Evolutionary conservation across 2,797 vertebrate species (phyloP), one percentile per base, ranked within the genome.

Genomic region (Passerculus sandwichensis): DNA sequence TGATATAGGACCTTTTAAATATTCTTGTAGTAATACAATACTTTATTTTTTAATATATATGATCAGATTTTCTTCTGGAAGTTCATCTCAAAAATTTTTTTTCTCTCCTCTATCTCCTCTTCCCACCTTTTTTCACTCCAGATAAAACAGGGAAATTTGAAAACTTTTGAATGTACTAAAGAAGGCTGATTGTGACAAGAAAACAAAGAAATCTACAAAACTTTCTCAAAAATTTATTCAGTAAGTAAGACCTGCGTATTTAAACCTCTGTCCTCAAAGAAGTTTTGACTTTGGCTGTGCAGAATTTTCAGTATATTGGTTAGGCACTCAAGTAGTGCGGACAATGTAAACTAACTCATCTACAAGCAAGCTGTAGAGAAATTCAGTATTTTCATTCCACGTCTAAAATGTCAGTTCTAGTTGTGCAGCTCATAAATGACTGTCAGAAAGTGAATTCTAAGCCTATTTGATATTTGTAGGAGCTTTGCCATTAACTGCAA

Each of bases 401-500:
- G 27, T 77, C 42, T 71, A 25, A 71, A 92, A 80, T 36, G 15
- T 20, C 69, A 57, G 0, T 51, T 42, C 3, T 65, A 8, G 19
- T 62, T 72, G 18, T 77, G 44, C 56, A 36, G 17, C 53, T 93
- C 15, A 4, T 56, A 51, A 56, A 72, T 85, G 78, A 79, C 67
- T 91, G 84, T 85, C 82, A 90, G 7, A 89, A 72, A 92, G 62
- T 22, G 61, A 80, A 94, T 51, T 59, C 2, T 4, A 79, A 44
- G 27, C 47, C 36, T 59, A 69, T 74, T 21, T 93, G 78, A 89
- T 50, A 11, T 83, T 91, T 88, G 44, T 75, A 54, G 84, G 81
- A 92, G 47, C 29, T 89, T 80, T 94, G 89, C 72, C 84, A 69
- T 59, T 91, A 69, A 80, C 74, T 80, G 59, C 50, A 77, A 54